Conservation (phyloP, 2,113 vertebrate species). For the Chunga burmeisteri region DNA sequence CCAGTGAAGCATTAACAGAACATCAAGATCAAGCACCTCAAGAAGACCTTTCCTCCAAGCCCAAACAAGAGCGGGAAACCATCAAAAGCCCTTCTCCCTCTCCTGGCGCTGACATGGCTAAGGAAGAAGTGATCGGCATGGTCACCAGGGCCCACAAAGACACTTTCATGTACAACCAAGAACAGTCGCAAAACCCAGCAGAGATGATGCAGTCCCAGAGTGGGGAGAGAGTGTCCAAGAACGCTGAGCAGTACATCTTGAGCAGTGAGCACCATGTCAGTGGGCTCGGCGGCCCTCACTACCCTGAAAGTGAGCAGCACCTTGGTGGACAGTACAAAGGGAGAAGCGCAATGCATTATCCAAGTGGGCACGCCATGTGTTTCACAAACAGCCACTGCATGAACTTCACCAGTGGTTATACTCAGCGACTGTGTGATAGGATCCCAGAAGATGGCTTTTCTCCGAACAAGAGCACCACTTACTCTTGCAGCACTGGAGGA, state of each 20-base stretch:
- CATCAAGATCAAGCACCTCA: conserved; percentile 69
- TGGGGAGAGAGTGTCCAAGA: conserved; percentile 61
- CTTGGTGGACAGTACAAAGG: conserved; percentile 79
- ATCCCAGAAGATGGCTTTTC: conserved; percentile 70
- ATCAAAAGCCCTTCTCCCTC: conserved; percentile 67
- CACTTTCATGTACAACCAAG: conserved; percentile 86
- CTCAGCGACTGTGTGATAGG: conserved; percentile 71
- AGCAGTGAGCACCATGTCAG: conserved; percentile 70
- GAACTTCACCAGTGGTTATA: conserved; percentile 71
- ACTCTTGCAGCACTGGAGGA: conserved; percentile 72
- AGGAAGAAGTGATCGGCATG: conserved; percentile 83
- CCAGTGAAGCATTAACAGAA: conserved; percentile 70
- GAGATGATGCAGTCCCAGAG: conserved; percentile 64
- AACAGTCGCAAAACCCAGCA: conserved; percentile 65
- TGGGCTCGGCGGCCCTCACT: conserved; percentile 56
- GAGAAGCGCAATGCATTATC: conserved; percentile 72
- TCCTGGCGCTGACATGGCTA: conserved; percentile 84
- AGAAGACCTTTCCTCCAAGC: conserved; percentile 71
- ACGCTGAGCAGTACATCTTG: conserved; percentile 70
- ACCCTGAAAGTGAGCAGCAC: conserved; percentile 70
- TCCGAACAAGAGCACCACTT: conserved; percentile 65
- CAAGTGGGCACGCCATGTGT: conserved; percentile 64
- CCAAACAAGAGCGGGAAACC: conserved; percentile 70
- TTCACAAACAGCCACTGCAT: conserved; percentile 71
- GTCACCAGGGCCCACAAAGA: conserved; percentile 80